Evolutionary conservation across 2,113 vertebrate genomes (phyloP), one percentile per base, ranked within the genome.

Genomic region (Actenoides lindsayi): DNA sequence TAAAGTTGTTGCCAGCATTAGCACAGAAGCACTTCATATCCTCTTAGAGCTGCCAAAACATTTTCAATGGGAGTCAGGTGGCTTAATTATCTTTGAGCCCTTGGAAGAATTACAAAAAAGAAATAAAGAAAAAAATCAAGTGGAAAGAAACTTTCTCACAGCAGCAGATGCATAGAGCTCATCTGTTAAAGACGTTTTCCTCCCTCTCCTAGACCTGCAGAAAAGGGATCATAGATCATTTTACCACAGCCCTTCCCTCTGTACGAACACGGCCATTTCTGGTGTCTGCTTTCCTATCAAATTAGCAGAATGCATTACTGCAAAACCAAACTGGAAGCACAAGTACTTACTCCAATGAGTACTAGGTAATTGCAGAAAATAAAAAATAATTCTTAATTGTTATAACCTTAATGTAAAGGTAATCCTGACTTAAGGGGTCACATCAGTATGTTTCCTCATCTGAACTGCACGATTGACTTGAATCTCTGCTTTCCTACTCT

Each of bases 31-130:
- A 90, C 75, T 96, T 87, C 87, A 96, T 80, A 97, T 87, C 95
- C 90, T 95, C 96, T 94, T 89, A 91, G 77, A 91, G 95, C 94
- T 97, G 97, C 87, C 95, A 93, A 97, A 96, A 87, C 95, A 92
- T 95, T 95, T 95, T 92, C 87, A 95, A 42, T 92, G 57, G 91
- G 71, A 84, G 92, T 94, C 96, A 97, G 94, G 96, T 94, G 94
- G 82, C 89, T 95, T 90, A 95, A 95, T 97, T 97, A 96, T 89
- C 85, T 87, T 41, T 53, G 70, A 95, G 91, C 54, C 84, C 57
- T 96, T 95, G 89, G 93, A 95, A 90, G 89, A 85, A 82, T 90
- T 91, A 95, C 94, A 94, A 87, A 83, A 95, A 63, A 85, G 91
- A 95, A 63, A 85, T 91, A 60, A 95, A 63, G 83, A 91, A 53